Conservation (phyloP, 2,113 vertebrate species). For the Reinhardtius hippoglossoides region DNA sequence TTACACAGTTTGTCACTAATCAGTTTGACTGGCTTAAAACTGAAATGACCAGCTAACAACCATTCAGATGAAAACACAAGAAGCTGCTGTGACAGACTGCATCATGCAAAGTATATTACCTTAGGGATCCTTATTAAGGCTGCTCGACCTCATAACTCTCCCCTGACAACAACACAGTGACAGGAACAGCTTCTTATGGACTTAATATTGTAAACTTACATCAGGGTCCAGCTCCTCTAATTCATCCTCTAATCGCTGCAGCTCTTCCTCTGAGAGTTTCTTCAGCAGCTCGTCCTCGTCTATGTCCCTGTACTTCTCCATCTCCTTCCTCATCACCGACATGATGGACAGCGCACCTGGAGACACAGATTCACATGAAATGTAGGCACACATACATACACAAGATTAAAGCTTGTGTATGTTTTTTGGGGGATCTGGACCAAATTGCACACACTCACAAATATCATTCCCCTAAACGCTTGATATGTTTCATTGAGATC, state of each 20-base stretch:
- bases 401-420: too few relatives aligned
- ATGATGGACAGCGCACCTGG: slow-evolving; percentile 77
- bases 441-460: too few relatives aligned
- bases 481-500: too few relatives aligned
- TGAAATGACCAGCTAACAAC: not conserved
- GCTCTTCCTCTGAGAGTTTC: slow-evolving; percentile 93
- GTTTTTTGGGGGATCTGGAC: too few relatives aligned
- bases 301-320: slow-evolving; percentile 97
- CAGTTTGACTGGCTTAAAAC: not conserved
- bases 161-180: slow-evolving; percentile 30
- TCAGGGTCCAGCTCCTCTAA: slow-evolving; percentile 97
- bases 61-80: not conserved
- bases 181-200: slow-evolving; percentile 27
- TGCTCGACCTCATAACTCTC: slow-evolving; percentile 29
- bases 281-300: slow-evolving; percentile 96
- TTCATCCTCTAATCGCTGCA: slow-evolving; percentile 92
- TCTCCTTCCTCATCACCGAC: slow-evolving; percentile 89
- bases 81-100: not conserved
- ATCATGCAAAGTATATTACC: too few relatives aligned
- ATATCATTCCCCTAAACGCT: too few relatives aligned
- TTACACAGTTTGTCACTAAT: not conserved
- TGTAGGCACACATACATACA: too few relatives aligned
- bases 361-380: not conserved
- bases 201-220: slow-evolving; percentile 81
- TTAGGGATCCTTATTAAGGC: too few relatives aligned